phyloP scores from a whole-genome alignment of 2,797 vertebrate species.

The Bucorvus abyssinicus region DNA sequence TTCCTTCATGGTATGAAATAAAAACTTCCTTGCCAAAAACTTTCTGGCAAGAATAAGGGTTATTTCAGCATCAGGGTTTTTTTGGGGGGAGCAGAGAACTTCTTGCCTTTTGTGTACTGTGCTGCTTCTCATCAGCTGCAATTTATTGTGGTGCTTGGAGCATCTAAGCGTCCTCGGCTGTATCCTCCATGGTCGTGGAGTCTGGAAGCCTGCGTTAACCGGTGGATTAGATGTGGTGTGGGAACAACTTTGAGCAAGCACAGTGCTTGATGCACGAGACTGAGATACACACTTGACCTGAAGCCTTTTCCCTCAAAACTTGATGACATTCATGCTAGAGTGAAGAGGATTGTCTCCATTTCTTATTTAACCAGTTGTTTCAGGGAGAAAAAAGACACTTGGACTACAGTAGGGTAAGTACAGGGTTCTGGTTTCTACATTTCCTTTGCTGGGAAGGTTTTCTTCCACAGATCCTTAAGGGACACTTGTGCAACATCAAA shows the following conservation, averaged over 20 bases:
- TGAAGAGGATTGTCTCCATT: neutral
- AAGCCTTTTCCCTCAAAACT: neutral
- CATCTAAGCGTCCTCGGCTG: neutral
- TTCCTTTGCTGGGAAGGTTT: neutral
- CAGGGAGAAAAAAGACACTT: neutral
- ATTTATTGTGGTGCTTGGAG: neutral
- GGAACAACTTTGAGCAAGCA: neutral
- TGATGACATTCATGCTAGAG: neutral
- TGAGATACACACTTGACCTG: neutral
- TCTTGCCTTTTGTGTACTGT: neutral
- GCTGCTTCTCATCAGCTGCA: neutral
- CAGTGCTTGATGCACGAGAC: neutral
- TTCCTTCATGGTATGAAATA: neutral
- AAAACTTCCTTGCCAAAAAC: neutral
- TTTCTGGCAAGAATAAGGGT: neutral
- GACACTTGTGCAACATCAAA: neutral
- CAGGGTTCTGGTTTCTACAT: neutral
- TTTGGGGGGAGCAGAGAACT: neutral
- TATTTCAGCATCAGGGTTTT: neutral
- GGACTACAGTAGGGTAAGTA: neutral
- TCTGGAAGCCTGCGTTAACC: neutral
- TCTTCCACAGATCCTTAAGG: neutral
- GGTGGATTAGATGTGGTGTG: neutral
- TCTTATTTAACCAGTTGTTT: neutral
- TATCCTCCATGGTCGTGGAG: fast-evolving